Conservation (phyloP, 2,888 invertebrate species). For the Diaprepes abbreviatus region DNA sequence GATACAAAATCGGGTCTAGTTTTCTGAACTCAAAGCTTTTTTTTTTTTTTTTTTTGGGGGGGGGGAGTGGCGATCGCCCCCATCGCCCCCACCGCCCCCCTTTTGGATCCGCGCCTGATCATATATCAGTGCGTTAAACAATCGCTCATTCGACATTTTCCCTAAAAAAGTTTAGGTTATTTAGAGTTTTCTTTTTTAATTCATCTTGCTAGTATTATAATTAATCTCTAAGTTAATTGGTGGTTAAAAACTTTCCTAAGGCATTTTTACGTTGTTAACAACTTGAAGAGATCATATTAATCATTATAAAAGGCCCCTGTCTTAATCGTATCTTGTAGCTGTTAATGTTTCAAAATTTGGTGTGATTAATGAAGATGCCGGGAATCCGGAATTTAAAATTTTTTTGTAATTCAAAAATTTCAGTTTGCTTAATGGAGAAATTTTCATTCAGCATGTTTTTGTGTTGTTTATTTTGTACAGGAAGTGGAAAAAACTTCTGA, state of each 20-base stretch:
- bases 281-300: conserved; percentile 1
- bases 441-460: conserved; percentile 6
- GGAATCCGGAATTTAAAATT: background rate
- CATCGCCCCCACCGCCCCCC: too few species aligned
- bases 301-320: conserved; percentile 4
- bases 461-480: background rate
- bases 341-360: background rate
- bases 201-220: too few species aligned
- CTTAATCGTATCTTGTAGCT: background rate
- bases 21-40: too few species aligned
- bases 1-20: too few species aligned
- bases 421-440: background rate
- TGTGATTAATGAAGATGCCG: background rate
- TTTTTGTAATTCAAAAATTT: background rate
- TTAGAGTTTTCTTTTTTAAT: too few species aligned
- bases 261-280: conserved; percentile 6
- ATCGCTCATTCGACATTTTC: too few species aligned
- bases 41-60: too few species aligned
- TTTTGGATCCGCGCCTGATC: too few species aligned
- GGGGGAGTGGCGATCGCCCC: too few species aligned
- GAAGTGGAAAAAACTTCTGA: background rate
- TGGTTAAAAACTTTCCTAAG: background rate
- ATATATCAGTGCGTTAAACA: too few species aligned
- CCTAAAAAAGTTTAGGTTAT: too few species aligned
- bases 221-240: too few species aligned